phyloP scores from a whole-genome alignment of 2,113 vertebrate genomes.

The Oreotrochilus melanogaster region DNA sequence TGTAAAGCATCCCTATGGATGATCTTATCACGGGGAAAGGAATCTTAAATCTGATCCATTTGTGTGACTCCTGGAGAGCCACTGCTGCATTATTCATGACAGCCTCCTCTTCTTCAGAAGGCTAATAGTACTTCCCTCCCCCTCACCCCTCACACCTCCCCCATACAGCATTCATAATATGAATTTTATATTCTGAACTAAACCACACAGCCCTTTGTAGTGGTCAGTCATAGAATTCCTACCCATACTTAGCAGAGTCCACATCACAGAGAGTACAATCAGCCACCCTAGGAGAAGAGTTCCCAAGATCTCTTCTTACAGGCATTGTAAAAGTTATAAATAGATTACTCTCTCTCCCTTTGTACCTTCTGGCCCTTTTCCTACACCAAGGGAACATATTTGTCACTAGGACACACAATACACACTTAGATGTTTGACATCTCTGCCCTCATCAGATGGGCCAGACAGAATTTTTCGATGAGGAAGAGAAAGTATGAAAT shows the following conservation, averaged over 20 bases:
- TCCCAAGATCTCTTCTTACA: slow-evolving; percentile 85
- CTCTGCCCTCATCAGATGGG: slow-evolving; percentile 68
- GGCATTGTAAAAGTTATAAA: slow-evolving; percentile 74
- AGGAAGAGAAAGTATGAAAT: slow-evolving; percentile 33
- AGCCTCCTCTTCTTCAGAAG: slow-evolving; percentile 70
- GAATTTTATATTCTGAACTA: slow-evolving; percentile 74
- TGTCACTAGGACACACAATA: slow-evolving; percentile 76
- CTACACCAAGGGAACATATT: slow-evolving; percentile 68
- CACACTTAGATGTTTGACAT: slow-evolving; percentile 66
- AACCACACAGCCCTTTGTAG: slow-evolving; percentile 72
- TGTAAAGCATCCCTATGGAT: slow-evolving; percentile 45
- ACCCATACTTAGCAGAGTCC: slow-evolving; percentile 59
- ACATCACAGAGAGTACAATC: slow-evolving; percentile 72
- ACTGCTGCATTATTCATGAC: slow-evolving; percentile 71
- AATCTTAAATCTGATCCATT: slow-evolving; percentile 71
- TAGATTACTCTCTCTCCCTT: slow-evolving; percentile 70
- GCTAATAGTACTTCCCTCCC: slow-evolving; percentile 73
- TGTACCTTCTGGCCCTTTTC: slow-evolving; percentile 57
- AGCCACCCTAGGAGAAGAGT: slow-evolving; percentile 74
- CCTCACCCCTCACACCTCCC: slow-evolving; percentile 1
- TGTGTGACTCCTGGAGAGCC: slow-evolving; percentile 66
- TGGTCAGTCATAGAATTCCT: slow-evolving; percentile 73
- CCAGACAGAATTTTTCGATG: slow-evolving; percentile 7
- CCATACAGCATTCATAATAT: slow-evolving; percentile 76
- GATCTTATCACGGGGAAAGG: slow-evolving; percentile 58